Evolutionary conservation across 2,888 invertebrate species (phyloP).

Genomic region (Cyclophora punctaria): DNA sequence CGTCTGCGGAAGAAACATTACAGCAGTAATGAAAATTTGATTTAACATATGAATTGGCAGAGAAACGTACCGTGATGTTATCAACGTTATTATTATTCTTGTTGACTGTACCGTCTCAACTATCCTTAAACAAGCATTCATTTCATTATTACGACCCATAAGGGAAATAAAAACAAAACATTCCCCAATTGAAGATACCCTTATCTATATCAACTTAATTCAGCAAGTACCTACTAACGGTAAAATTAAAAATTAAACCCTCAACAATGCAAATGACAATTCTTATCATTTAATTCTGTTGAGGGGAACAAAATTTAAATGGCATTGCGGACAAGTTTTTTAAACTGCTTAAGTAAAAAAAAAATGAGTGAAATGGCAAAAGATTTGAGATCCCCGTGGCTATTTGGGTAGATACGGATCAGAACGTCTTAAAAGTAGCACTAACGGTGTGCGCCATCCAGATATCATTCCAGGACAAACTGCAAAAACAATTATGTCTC

Average conservation of each 20-base stretch:
- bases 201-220: too few relatives aligned
- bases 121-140: too few relatives aligned
- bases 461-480: slow-evolving; percentile 55
- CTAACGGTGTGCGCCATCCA: slow-evolving; percentile 54
- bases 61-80: too few relatives aligned
- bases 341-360: slow-evolving; percentile 23
- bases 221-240: neutral
- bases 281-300: slow-evolving; percentile 20
- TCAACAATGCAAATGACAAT: neutral
- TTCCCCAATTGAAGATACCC: too few relatives aligned
- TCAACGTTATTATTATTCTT: too few relatives aligned
- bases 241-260: neutral
- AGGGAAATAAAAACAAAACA: too few relatives aligned
- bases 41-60: too few relatives aligned
- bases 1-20: neutral
- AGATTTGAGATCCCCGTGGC: slow-evolving; percentile 17
- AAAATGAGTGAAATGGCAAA: slow-evolving; percentile 21
- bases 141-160: too few relatives aligned
- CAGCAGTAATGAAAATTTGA: neutral
- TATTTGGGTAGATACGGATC: slow-evolving; percentile 29
- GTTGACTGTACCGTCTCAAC: too few relatives aligned
- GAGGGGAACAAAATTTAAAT: slow-evolving; percentile 19
- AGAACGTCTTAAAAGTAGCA: slow-evolving; percentile 49
- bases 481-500: slow-evolving; percentile 66
- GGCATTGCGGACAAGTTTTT: slow-evolving; percentile 19